These are phyloP conservation scores for Lasaia peninsularis DNA, from an alignment of 1,140 invertebrate species.

Conservation along the genomic window DNA sequence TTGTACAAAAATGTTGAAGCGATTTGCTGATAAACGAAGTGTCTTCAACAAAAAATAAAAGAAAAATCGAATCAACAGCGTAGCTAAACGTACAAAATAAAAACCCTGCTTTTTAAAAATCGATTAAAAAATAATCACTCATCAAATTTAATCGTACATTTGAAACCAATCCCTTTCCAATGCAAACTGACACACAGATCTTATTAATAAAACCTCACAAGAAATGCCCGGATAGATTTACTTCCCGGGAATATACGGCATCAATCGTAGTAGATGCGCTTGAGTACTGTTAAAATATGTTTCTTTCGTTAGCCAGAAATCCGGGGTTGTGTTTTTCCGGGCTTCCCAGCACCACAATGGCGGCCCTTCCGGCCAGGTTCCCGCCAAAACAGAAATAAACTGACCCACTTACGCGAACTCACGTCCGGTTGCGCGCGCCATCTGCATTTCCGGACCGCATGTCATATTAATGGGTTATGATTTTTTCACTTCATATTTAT, in stretches of 20 bases:
- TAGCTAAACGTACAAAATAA: too few species aligned
- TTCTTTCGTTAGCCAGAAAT: constrained; percentile 72
- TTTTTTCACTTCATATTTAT: constrained; percentile 44
- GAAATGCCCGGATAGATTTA: neutral
- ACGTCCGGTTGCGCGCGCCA: constrained; percentile 60
- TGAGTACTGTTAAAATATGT: constrained; percentile 36
- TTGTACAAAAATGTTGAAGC: too few species aligned
- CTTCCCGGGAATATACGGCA: neutral
- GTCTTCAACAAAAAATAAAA: too few species aligned
- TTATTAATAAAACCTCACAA: neutral
- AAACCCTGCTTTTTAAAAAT: too few species aligned
- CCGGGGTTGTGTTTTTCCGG: constrained; percentile 62
- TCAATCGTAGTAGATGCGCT: constrained; percentile 28
- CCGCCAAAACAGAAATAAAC: constrained; percentile 75
- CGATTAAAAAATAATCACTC: too few species aligned
- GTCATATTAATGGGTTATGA: constrained; percentile 71
- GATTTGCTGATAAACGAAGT: too few species aligned
- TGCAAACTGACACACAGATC: neutral
- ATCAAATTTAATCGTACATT: too few species aligned
- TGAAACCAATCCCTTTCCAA: neutral
- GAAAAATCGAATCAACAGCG: too few species aligned
- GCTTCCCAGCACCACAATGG: constrained; percentile 71
- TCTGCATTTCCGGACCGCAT: constrained; percentile 70
- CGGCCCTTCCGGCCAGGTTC: constrained; percentile 70
- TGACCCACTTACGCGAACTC: constrained; percentile 67